Base-by-base conservation (phyloP, 2,888 invertebrate genomes). In the Parnassius orleans region DNA sequence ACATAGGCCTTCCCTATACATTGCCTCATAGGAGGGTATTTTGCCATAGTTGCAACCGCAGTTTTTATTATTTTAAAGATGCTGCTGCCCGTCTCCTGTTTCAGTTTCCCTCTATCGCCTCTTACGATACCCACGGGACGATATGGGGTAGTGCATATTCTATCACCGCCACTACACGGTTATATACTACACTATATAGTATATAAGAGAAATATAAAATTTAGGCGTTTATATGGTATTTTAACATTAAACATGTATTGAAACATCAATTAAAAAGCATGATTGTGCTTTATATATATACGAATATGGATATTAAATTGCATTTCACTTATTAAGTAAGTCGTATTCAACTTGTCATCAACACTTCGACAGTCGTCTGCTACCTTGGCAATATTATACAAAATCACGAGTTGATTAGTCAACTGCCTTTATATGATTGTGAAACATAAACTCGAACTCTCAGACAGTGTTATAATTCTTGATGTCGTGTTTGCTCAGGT, bases 381-480 rank as follows among this genome's bases (percentile, higher is more conserved):
- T 46, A 51, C 54, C 55, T 59, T 63, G 59, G 46, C 56, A 12
- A 48, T 44, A 51, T 55, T 44, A 51, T 55, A 58, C 58, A 54
- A 63, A 55, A 63, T 63, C 55, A 59, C 54, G 54, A 59, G 59
- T 63, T 59, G 63, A 63, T 63, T 63, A 63, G 52, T 63, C 62
- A 62, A 62, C 59, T 56, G 59, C 55, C 55, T 58, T 63, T 63
- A 63, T 60, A 46, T 11, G 52, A 63, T 63, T 63, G 59, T 55
- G 59, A 52, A 63, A 60, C 52, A 15, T 57, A 63, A 57, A 63
- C 19, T 59, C 59, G 55, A 63, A 59, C 63, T 44, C 41, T 33
- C 56, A 55, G 59, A 59, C 63, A 47, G 19, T 53, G 56, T 59
- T 63, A 63, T 63, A 63, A 59, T 59, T 63, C 58, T 57, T 58